Evolutionary conservation across 1,140 invertebrate species (phyloP).

Genomic region (Heliconius melpomene): DNA sequence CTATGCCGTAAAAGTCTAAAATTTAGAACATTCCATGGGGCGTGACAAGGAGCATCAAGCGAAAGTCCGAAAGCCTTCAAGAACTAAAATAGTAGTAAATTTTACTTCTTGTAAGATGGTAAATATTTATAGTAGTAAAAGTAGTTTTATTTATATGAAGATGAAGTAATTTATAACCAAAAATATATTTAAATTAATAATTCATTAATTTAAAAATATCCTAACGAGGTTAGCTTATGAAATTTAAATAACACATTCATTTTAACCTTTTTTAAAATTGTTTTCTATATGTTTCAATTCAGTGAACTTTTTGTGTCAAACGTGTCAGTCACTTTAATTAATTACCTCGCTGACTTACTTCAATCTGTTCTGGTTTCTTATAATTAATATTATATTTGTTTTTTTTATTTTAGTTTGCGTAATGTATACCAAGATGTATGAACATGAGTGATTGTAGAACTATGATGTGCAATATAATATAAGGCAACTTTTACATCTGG

Average conservation of each 20-base stretch:
- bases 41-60: too few relatives aligned
- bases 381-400: conserved; percentile 2
- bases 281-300: background rate
- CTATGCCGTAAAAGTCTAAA: too few relatives aligned
- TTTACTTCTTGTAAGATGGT: too few relatives aligned
- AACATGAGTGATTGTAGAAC: background rate
- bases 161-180: too few relatives aligned
- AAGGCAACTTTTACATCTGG: background rate
- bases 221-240: too few relatives aligned
- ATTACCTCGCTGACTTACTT: background rate
- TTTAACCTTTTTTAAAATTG: background rate
- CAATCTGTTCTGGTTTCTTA: background rate
- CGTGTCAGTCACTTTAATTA: background rate
- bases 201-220: background rate
- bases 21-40: too few relatives aligned
- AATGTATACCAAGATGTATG: background rate
- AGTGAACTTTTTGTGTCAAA: conserved; percentile 4
- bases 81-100: too few relatives aligned
- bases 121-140: too few relatives aligned
- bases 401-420: background rate
- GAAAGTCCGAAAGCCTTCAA: too few relatives aligned
- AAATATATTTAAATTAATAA: too few relatives aligned
- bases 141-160: too few relatives aligned
- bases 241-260: background rate
- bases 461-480: background rate